These are phyloP conservation scores for Tetramorium bicarinatum DNA, from an alignment of 2,888 invertebrate species.

Conservation along the genomic window DNA sequence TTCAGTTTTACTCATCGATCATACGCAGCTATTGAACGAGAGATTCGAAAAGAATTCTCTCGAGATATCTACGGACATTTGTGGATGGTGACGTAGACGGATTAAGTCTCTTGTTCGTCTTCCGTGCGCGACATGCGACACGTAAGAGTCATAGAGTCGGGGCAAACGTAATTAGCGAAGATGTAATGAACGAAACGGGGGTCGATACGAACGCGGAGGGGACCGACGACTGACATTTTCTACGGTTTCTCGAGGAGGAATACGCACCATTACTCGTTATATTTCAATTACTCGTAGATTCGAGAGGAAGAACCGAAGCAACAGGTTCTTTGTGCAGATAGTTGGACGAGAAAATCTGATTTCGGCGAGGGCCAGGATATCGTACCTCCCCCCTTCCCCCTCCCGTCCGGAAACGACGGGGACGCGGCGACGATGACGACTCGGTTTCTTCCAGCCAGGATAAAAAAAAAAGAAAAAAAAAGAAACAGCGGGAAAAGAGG, in stretches of 20 bases:
- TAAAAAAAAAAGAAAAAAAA: slow-evolving; percentile 36
- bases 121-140: slow-evolving; percentile 46
- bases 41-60: slow-evolving; percentile 8
- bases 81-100: slow-evolving; percentile 36
- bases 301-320: slow-evolving; percentile 32
- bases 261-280: slow-evolving; percentile 28
- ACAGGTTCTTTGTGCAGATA: slow-evolving; percentile 66
- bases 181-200: slow-evolving; percentile 35
- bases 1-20: neutral
- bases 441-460: slow-evolving; percentile 27
- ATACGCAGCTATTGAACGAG: slow-evolving; percentile 14
- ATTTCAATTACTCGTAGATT: slow-evolving; percentile 10
- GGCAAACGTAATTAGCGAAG: slow-evolving; percentile 43
- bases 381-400: slow-evolving; percentile 30
- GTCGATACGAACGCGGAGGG: slow-evolving; percentile 48
- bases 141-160: slow-evolving; percentile 34
- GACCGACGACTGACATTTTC: slow-evolving; percentile 57
- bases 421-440: slow-evolving; percentile 32
- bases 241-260: slow-evolving; percentile 46
- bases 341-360: slow-evolving; percentile 70
- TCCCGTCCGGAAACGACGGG: slow-evolving; percentile 55
- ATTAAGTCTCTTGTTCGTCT: slow-evolving; percentile 48
- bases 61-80: slow-evolving; percentile 5
- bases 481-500: slow-evolving; percentile 29
- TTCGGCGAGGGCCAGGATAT: slow-evolving; percentile 53